Evolutionary conservation across 35 echinoderm and acorn worm species (phyloP).

Genomic region (Eucidaris tribuloides): DNA sequence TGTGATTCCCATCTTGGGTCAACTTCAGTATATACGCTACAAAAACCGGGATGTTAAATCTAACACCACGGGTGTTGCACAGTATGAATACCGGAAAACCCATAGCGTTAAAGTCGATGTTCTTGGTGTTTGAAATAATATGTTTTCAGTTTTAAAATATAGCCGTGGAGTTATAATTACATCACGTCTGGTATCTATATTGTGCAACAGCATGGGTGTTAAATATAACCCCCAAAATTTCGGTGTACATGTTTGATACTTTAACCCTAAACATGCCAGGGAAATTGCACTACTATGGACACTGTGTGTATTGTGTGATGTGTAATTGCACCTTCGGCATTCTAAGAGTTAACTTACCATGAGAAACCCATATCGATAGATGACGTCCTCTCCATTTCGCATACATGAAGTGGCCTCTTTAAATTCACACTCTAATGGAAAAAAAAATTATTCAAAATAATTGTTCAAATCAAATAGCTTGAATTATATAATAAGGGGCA

Average conservation of each 20-base stretch:
- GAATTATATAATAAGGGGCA: background rate
- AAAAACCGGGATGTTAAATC: too few species aligned
- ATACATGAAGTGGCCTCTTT: background rate
- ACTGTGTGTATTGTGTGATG: background rate
- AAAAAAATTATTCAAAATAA: background rate
- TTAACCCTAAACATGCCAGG: too few species aligned
- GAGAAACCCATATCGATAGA: background rate
- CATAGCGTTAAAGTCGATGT: too few species aligned
- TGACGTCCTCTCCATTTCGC: background rate
- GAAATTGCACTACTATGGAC: too few species aligned
- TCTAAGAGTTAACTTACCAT: background rate
- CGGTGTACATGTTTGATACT: background rate
- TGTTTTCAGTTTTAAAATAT: too few species aligned
- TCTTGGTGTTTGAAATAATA: too few species aligned
- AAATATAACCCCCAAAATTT: background rate
- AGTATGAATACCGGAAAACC: too few species aligned
- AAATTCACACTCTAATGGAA: conserved; percentile 1
- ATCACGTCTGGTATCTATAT: background rate
- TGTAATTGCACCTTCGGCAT: background rate
- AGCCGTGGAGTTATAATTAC: background rate
- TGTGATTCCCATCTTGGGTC: too few species aligned
- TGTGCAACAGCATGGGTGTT: background rate
- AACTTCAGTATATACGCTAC: too few species aligned
- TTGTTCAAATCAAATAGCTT: background rate
- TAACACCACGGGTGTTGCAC: too few species aligned